Evolutionary conservation across 2,888 invertebrate genomes (phyloP).

Genomic region (Dilophus febrilis): DNA sequence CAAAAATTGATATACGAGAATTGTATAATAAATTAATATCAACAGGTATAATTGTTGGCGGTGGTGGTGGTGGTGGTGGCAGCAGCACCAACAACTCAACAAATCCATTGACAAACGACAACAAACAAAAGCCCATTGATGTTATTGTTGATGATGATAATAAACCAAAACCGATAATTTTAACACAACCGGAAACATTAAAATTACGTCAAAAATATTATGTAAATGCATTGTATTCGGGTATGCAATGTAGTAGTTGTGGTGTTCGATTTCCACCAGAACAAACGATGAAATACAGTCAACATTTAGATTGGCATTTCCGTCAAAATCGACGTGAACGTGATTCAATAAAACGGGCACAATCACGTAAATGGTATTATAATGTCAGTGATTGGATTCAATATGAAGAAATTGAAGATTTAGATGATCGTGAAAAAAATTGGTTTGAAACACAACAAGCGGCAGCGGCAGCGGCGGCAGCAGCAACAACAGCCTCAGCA

Average conservation of each 20-base stretch:
- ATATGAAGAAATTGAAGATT: constrained; percentile 83
- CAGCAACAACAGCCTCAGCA: no score
- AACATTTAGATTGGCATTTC: constrained; percentile 99
- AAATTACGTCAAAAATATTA: constrained; percentile 57
- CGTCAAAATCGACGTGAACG: constrained; percentile 79
- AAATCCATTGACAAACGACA: no score
- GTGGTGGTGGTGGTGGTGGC: no score
- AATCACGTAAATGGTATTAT: constrained; percentile 80
- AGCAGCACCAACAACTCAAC: no score
- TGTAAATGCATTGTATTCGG: constrained; percentile 57
- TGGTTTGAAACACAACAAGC: constrained; percentile 63
- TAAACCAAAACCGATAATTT: constrained; percentile 44
- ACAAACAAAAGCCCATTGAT: constrained; percentile 13
- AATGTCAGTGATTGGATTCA: constrained; percentile 81
- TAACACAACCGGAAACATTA: constrained; percentile 51
- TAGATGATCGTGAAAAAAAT: constrained; percentile 77
- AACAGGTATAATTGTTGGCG: constrained; percentile 69
- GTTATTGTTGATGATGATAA: constrained; percentile 11
- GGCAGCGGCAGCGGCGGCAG: constrained; percentile 35
- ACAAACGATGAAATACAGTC: constrained; percentile 75
- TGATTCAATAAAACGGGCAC: constrained; percentile 67
- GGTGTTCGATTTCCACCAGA: constrained; percentile 86
- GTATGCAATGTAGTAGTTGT: constrained; percentile 93
- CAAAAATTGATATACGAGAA: constrained; percentile 54
- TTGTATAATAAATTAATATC: constrained; percentile 72